Base-by-base conservation (phyloP, 2,797 vertebrate genomes). In the Botia almorhae region DNA sequence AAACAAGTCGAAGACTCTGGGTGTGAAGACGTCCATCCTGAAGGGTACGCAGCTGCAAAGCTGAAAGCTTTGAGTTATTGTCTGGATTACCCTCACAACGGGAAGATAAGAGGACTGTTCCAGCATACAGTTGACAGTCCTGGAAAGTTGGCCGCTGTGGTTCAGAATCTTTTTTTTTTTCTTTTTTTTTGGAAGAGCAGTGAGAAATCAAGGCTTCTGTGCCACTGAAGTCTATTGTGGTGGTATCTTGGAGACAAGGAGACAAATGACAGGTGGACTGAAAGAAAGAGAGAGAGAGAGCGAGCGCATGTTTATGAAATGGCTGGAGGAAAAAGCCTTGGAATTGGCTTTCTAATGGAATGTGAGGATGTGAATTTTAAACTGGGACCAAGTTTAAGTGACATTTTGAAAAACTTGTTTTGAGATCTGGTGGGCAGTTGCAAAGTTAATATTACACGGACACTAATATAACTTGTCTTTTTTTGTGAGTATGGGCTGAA, bases 11-110 rank as follows among this genome's bases (percentile, higher is more conserved):
- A 87, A 93, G 91, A 87, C 87, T 85, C 90, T 89, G 87, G 89
- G 91, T 87, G 89, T 88, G 87, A 85, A 92, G 92, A 91, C 91
- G 90, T 89, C 89, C 90, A 93, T 93, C 92, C 92, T 92, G 90
- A 89, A 87, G 83, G 82, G 61, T 65, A 39, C 68, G 73, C 73
- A 26, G 21, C 36, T 58, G 39, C 89, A 90, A 90, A 33, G 76
- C 71, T 26, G n/a, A 39, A 79, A 63, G 74, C 78, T 80, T 81
- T 65, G 78, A 82, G 90, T 92, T 92, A 73, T 81, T 85, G 88
- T 89, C 82, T 88, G 90, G 92, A 92, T 91, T 90, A 91, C 82
- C 88, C 89, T 90, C 90, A 85, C 79, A 86, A 88, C 83, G 90
- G 90, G 91, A 92, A 90, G 92, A 92, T 90, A 89, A 85, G 88